Evolutionary conservation across 2,113 vertebrate genomes (phyloP).

Genomic region (Indri indri): DNA sequence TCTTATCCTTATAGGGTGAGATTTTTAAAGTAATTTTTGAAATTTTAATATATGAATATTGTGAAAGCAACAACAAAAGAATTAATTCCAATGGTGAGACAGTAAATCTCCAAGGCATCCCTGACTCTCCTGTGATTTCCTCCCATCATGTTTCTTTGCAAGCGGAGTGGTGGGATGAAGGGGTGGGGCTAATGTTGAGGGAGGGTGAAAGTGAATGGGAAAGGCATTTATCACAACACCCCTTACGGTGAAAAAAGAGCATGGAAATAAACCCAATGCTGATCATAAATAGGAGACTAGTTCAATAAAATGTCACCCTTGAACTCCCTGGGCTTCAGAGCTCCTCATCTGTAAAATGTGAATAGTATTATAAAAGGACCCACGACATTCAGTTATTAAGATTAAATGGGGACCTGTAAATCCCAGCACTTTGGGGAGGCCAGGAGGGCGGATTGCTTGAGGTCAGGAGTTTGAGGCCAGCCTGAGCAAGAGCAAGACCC

Average conservation of each 20-base stretch:
- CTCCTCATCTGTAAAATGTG: not conserved
- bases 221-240: not conserved
- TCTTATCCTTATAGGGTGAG: not conserved
- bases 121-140: not conserved
- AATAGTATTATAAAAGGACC: not conserved
- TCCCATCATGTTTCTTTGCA: not conserved
- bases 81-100: not conserved
- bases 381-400: conserved; percentile 30
- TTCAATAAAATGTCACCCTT: conserved; percentile 19
- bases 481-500: not conserved
- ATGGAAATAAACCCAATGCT: not conserved
- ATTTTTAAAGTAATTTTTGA: conserved; percentile 42
- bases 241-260: not conserved
- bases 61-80: not conserved
- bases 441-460: not conserved
- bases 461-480: not conserved
- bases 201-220: not conserved
- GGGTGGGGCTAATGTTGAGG: not conserved
- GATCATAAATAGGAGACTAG: not conserved
- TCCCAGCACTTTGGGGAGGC: not conserved
- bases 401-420: not conserved
- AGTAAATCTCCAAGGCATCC: not conserved
- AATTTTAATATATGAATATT: conserved; percentile 24
- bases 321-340: not conserved
- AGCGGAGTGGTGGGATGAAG: not conserved